Conservation (phyloP, 1,140 invertebrate genomes). For the Holcopasites calliopsidis region DNA sequence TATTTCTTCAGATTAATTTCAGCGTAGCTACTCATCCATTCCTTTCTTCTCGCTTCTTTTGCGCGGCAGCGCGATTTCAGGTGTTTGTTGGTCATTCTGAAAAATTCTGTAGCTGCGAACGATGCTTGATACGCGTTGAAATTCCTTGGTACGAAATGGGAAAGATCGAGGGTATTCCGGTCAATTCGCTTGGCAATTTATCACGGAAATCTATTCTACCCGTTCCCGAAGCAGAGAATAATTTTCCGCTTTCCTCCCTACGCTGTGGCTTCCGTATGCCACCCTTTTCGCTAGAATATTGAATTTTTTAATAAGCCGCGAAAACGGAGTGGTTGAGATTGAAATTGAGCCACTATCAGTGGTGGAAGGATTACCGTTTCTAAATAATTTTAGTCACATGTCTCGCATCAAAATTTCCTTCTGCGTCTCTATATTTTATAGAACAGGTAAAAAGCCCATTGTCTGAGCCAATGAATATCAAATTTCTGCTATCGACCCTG, state of each 20-base stretch:
- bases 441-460: too few species aligned
- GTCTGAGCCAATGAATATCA: too few species aligned
- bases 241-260: not conserved
- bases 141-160: not conserved
- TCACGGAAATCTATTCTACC: not conserved
- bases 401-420: too few species aligned
- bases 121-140: not conserved
- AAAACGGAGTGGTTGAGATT: not conserved
- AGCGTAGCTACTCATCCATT: too few species aligned
- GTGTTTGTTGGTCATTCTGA: slow-evolving; percentile 1
- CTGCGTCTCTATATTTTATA: too few species aligned
- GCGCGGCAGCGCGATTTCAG: not conserved
- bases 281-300: not conserved
- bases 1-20: too few species aligned
- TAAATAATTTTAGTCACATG: too few species aligned
- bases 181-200: slow-evolving; percentile 17
- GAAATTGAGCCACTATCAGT: too few species aligned
- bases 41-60: not conserved
- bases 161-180: not conserved
- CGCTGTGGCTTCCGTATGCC: not conserved
- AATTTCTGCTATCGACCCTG: too few species aligned
- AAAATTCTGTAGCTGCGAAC: not conserved
- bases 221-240: not conserved
- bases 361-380: too few species aligned
- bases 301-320: not conserved